Percentiles rank a stretch among this genome's conserved stretches.
phyloP scores from a whole-genome alignment of 2,888 invertebrate species.

The Cryptus armator region DNA sequence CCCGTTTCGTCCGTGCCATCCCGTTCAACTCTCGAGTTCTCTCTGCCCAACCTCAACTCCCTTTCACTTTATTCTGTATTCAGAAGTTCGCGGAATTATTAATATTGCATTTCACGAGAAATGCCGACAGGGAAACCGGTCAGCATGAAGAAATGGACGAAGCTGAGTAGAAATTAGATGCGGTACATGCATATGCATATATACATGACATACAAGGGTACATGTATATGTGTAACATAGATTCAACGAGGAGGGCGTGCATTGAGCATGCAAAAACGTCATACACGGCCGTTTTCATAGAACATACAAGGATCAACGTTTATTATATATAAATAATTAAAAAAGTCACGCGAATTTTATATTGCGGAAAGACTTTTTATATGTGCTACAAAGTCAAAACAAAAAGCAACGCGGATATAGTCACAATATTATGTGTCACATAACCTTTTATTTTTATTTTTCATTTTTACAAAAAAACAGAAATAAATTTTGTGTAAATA shows the following conservation, averaged over 20 bases:
- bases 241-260: neutral
- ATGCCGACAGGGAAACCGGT: conserved; percentile 21
- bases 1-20: conserved; percentile 52
- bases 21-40: conserved; percentile 43
- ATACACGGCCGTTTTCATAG: neutral
- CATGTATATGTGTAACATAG: neutral
- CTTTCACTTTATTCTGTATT: conserved; percentile 75
- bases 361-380: no score
- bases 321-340: neutral
- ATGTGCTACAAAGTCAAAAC: no score
- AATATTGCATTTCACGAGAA: conserved; percentile 76
- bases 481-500: no score
- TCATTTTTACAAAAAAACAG: no score
- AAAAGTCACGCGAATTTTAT: neutral
- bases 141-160: conserved; percentile 40
- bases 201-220: neutral
- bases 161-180: conserved; percentile 35
- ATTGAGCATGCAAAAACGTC: neutral
- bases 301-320: neutral
- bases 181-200: neutral
- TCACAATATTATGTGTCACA: no score
- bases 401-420: no score
- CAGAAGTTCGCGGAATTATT: conserved; percentile 75
- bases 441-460: no score
- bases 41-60: conserved; percentile 23